Evolutionary conservation across 2,797 vertebrate species (phyloP), one percentile per base, ranked within the genome.

Genomic region (Nannoperca australis): DNA sequence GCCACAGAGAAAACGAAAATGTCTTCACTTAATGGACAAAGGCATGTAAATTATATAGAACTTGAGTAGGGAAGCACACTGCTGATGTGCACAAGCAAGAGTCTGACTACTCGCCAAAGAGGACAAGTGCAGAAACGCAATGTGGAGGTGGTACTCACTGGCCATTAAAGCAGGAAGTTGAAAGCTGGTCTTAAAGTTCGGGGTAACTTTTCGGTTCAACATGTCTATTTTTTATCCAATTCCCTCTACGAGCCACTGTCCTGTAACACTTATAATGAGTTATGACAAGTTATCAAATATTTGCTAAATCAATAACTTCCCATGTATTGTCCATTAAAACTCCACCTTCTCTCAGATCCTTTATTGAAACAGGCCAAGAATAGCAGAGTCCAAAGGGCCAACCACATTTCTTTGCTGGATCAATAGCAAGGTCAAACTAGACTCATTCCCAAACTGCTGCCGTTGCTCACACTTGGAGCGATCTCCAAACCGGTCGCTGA

Each of bases 361-460:
- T 81, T 53, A 65, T 32, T 72, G 60, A 74, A 84, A 80, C 8
- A 44, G 59, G 24, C 32, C 34, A 69, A 77, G 45, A 79, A 70
- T 38, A 20, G 70, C 9, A 0, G 24, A 22, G 36, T 76, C 63
- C 53, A 73, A 53, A 59, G 72, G 63, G 65, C 64, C 32, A 49
- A 79, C 51, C 44, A 79, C 70, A 76, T 78, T 85, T 86, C 73
- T 70, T 73, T 15, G 38, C 38, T 66, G 74, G 70, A 89, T 79
- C 74, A 83, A 84, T 47, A 78, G 69, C 78, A 81, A 88, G 89
- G 81, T 89, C 78, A 85, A 89, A 82, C 9, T 18, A 67, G 75
- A 84, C 78, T 83, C 66, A 73, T 79, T 88, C 65, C 55, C 71
- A 89, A 88, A 85, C 81, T 75, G 77, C 77, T 79, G 70, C 76